Base-by-base conservation (phyloP, 2,113 vertebrate genomes). In the Equus quagga region DNA sequence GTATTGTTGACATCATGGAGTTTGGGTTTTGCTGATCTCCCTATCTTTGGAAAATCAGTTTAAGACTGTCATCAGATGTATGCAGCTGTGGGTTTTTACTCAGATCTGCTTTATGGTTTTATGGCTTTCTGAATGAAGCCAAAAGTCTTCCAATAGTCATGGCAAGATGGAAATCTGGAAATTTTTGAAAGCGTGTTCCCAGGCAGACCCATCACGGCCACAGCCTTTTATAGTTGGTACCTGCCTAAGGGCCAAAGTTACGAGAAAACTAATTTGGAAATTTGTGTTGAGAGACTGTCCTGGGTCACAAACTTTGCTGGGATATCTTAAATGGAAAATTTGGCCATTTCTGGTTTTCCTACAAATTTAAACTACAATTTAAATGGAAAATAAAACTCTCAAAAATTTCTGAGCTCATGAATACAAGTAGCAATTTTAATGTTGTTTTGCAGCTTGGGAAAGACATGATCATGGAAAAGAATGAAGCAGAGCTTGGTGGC, bases 11-110 rank as follows among this genome's bases (percentile, higher is more conserved):
- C 93, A 81, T 97, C 93, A 92, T 23, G 54, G 89, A 89, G 78
- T 93, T 69, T 26, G 91, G 82, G 85, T 83, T 98, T 96, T 92
- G 96, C 91, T 81, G 95, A 87, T 64, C 5, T 73, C 58, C 69
- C 58, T 76, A 56, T 96, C 97, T 96, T 83, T 87, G 98, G 95
- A 96, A 97, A 97, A 96, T 89, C 95, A 93, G 46, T 76, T 82
- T 91, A 89, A 88, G 82, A 87, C 82, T 80, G 36, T 89, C 92
- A 91, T 97, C 89, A 93, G 96, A 93, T 78, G 64, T 21, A 73
- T 28, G n/a, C 88, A 90, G 58, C 89, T 87, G 79, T 96, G 96
- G 95, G 72, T 62, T 93, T 97, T 85, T n/a, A 41, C 75, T 97
- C 89, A 81, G 83, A 58, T 95, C 92, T 89, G 65, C 79, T 95